Evolutionary conservation across 2,888 invertebrate species (phyloP).

Genomic region (Cylloceria caligata): DNA sequence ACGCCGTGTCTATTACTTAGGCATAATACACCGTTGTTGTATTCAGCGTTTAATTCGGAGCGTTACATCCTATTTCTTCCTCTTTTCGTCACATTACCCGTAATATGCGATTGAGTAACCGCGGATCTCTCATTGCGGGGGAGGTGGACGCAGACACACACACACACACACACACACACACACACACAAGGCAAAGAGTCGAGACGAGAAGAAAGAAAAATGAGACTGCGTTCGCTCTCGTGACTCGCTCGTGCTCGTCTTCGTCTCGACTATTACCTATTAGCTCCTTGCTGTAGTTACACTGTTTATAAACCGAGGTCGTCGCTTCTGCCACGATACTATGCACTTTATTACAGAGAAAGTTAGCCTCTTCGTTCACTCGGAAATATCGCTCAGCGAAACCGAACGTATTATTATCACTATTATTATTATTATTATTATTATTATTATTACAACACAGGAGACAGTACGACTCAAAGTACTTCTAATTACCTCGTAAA

Average conservation of each 20-base stretch:
- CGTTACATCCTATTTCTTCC: neutral
- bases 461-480: conserved; percentile 8
- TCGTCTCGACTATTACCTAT: conserved; percentile 27
- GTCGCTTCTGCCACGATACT: neutral
- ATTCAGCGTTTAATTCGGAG: conserved; percentile 5
- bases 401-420: conserved; percentile 19
- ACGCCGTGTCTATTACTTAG: conserved; percentile 12
- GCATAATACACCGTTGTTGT: neutral
- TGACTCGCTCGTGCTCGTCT: conserved; percentile 35
- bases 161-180: neutral
- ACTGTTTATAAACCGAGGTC: neutral
- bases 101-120: conserved; percentile 41
- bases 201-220: conserved; percentile 12
- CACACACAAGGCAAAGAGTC: neutral
- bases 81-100: conserved; percentile 12
- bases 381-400: conserved; percentile 33
- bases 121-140: conserved; percentile 37
- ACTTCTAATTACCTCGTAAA: conserved; percentile 37
- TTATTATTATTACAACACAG: conserved; percentile 5
- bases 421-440: conserved; percentile 5
- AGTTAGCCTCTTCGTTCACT: conserved; percentile 17
- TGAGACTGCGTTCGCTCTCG: neutral
- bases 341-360: conserved; percentile 40
- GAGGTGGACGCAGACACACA: neutral
- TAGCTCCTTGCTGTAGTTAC: conserved; percentile 21